These are phyloP conservation scores for Eledone cirrhosa DNA, from an alignment of 2,888 invertebrate genomes.

Conservation along the genomic window DNA sequence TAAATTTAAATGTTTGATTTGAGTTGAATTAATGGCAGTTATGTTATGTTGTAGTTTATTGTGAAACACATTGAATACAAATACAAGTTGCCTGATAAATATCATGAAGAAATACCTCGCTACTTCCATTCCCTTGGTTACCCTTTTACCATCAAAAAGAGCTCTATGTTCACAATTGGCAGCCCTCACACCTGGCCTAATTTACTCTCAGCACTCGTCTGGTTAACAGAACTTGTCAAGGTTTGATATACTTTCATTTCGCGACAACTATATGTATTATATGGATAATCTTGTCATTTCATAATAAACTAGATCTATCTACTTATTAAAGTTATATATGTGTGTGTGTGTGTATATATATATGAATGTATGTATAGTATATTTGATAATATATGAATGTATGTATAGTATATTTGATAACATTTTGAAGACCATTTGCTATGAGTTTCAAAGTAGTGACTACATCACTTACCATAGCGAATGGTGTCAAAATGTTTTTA, in stretches of 20 bases:
- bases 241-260: constrained; percentile 36
- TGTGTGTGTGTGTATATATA: too few relatives aligned
- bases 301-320: too few relatives aligned
- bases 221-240: constrained; percentile 53
- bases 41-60: constrained; percentile 54
- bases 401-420: too few relatives aligned
- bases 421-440: too few relatives aligned
- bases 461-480: too few relatives aligned
- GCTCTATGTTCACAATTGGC: constrained; percentile 59
- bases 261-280: not conserved
- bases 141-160: constrained; percentile 59
- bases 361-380: too few relatives aligned
- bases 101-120: constrained; percentile 61
- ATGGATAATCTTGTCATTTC: too few relatives aligned
- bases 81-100: constrained; percentile 50
- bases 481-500: too few relatives aligned
- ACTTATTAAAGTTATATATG: too few relatives aligned
- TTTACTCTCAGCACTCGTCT: constrained; percentile 57
- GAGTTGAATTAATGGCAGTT: not conserved
- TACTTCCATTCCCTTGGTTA: constrained; percentile 57
- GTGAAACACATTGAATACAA: constrained; percentile 46
- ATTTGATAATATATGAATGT: too few relatives aligned
- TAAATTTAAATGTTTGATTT: too few relatives aligned
- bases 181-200: constrained; percentile 62
- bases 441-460: too few relatives aligned